These are phyloP conservation scores for Branchinecta lynchi DNA, from an alignment of 1,140 invertebrate species.

Conservation along the genomic window DNA sequence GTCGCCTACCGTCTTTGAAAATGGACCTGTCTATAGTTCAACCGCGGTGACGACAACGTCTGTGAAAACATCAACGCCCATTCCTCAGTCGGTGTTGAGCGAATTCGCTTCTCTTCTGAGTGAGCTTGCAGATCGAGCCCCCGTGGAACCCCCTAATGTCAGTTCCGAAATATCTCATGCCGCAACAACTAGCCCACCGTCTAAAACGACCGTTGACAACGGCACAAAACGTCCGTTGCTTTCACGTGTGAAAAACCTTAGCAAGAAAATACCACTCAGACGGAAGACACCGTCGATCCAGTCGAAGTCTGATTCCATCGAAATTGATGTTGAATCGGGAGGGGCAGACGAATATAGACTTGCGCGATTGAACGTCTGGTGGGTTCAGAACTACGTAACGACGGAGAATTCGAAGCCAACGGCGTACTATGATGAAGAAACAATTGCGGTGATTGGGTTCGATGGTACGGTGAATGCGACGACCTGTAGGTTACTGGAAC, in stretches of 20 bases:
- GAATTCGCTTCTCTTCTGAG: too few species aligned
- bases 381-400: background rate
- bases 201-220: too few species aligned
- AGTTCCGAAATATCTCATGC: too few species aligned
- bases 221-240: background rate
- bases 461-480: background rate
- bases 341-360: background rate
- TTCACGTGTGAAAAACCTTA: background rate
- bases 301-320: background rate
- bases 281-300: background rate
- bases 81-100: too few species aligned
- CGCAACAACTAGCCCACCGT: too few species aligned
- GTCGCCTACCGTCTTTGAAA: too few species aligned
- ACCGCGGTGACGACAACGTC: too few species aligned
- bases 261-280: background rate
- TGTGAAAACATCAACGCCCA: too few species aligned
- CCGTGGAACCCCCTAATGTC: too few species aligned
- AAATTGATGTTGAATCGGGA: background rate
- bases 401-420: background rate
- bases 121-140: too few species aligned
- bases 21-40: too few species aligned
- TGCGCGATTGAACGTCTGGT: background rate
- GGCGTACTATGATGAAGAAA: conserved; percentile 1
- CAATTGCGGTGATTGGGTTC: background rate
- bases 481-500: background rate